phyloP scores from a whole-genome alignment of 2,113 vertebrate genomes.

The Misgurnus mizolepis region DNA sequence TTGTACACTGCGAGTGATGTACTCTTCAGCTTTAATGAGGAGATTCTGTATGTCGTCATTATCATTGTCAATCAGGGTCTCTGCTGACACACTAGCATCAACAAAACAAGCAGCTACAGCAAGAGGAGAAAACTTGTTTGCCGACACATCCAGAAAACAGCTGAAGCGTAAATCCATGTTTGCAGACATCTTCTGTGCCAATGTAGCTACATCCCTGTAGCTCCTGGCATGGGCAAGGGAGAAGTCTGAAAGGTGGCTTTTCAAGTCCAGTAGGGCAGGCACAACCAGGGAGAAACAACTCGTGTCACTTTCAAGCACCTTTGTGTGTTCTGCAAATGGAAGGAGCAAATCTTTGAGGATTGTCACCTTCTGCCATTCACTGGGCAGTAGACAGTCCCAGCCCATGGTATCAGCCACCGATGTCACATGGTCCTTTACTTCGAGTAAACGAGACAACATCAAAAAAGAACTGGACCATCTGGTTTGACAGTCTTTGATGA shows the following conservation, averaged over 20 bases:
- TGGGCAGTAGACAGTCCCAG: slow-evolving; percentile 39
- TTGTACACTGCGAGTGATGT: slow-evolving; percentile 11
- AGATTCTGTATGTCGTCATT: slow-evolving; percentile 35
- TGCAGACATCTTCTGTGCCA: slow-evolving; percentile 31
- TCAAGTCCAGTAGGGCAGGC: slow-evolving; percentile 38
- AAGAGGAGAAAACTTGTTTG: slow-evolving; percentile 5
- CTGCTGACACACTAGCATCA: slow-evolving; percentile 26
- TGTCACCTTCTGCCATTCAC: slow-evolving; percentile 44
- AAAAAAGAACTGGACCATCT: slow-evolving; percentile 41
- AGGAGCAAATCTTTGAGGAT: slow-evolving; percentile 31
- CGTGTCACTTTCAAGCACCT: slow-evolving; percentile 43
- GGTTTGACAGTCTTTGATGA: slow-evolving; percentile 42
- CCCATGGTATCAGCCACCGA: slow-evolving; percentile 33
- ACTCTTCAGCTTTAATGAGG: slow-evolving; percentile 27
- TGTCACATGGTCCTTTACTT: slow-evolving; percentile 28
- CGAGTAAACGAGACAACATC: slow-evolving; percentile 35
- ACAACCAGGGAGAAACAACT: slow-evolving; percentile 35
- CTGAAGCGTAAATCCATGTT: slow-evolving; percentile 29
- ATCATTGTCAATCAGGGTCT: slow-evolving; percentile 20
- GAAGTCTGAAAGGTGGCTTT: slow-evolving; percentile 33
- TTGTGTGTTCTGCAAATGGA: slow-evolving; percentile 47
- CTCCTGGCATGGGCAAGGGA: slow-evolving; percentile 5
- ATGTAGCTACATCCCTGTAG: slow-evolving; percentile 29
- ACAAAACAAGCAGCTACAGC: slow-evolving; percentile 47
- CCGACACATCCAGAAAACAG: slow-evolving; percentile 8